Conservation (phyloP, 2,113 vertebrate genomes). For the Helogale parvula region DNA sequence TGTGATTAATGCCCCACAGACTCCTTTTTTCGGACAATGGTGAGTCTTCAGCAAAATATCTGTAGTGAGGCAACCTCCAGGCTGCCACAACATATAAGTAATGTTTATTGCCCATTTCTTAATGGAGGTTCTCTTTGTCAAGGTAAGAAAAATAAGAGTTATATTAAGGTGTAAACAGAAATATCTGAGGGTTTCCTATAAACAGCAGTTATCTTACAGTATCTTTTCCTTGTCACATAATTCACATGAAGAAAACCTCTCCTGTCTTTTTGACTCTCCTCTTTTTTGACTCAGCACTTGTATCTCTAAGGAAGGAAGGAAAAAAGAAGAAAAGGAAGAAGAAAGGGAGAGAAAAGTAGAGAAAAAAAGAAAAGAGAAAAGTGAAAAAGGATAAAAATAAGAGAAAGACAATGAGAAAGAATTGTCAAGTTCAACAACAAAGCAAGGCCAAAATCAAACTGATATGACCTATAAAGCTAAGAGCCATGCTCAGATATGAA, state of each 20-base stretch:
- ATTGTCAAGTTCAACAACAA: background rate
- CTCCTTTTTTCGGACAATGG: background rate
- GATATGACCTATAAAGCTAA: background rate
- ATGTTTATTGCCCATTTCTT: background rate
- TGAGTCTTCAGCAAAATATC: background rate
- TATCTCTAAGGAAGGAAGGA: background rate
- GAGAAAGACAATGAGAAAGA: background rate
- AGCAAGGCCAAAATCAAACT: background rate
- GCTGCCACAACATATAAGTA: background rate
- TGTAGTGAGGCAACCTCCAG: background rate
- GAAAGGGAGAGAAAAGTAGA: background rate
- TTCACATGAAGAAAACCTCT: background rate
- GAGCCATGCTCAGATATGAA: background rate
- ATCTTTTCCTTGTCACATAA: background rate
- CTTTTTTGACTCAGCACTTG: background rate
- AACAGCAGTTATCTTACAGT: background rate
- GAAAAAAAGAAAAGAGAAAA: background rate
- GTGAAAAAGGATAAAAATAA: background rate
- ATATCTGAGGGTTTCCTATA: background rate
- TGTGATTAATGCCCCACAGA: background rate
- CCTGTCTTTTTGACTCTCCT: background rate
- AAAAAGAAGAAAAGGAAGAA: background rate
- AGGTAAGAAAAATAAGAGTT: background rate
- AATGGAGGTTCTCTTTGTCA: background rate
- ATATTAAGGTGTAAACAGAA: background rate